These are phyloP conservation scores for Cerceris ruficornis DNA, from an alignment of 2,888 invertebrate genomes.

Conservation along the genomic window DNA sequence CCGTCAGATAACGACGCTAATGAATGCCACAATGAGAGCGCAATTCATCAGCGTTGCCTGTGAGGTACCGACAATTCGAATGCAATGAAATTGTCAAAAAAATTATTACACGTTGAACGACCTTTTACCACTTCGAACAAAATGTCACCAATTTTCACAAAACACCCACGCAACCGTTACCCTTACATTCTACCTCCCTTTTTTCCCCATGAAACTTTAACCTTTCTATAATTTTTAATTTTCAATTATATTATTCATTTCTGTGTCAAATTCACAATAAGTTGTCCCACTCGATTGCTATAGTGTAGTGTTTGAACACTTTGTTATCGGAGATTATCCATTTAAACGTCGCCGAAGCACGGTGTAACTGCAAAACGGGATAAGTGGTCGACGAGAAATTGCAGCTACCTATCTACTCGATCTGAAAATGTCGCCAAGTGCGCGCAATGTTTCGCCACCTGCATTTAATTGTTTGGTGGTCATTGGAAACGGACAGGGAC, in stretches of 20 bases:
- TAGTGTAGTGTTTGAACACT: background rate
- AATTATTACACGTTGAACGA: no score
- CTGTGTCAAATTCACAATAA: no score
- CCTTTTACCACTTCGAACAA: no score
- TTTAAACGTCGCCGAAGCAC: conserved; percentile 7
- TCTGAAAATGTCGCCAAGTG: background rate
- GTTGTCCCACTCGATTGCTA: no score
- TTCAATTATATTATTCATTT: no score
- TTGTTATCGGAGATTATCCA: background rate
- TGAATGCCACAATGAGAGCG: conserved; percentile 13
- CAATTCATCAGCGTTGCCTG: conserved; percentile 26
- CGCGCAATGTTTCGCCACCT: background rate
- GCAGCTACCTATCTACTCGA: background rate
- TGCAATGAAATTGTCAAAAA: background rate
- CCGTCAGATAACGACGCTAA: conserved; percentile 14
- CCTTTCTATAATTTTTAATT: no score
- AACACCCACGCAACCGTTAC: no score
- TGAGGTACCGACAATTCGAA: background rate
- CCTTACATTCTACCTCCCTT: no score
- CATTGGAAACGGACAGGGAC: background rate
- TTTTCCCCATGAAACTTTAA: no score
- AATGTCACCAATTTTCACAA: no score
- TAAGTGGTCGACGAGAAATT: background rate
- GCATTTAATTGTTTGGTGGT: conserved; percentile 19
- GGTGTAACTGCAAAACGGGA: background rate